Evolutionary conservation across 2,888 invertebrate genomes (phyloP).

Genomic region (Dicyrtoma fusca): DNA sequence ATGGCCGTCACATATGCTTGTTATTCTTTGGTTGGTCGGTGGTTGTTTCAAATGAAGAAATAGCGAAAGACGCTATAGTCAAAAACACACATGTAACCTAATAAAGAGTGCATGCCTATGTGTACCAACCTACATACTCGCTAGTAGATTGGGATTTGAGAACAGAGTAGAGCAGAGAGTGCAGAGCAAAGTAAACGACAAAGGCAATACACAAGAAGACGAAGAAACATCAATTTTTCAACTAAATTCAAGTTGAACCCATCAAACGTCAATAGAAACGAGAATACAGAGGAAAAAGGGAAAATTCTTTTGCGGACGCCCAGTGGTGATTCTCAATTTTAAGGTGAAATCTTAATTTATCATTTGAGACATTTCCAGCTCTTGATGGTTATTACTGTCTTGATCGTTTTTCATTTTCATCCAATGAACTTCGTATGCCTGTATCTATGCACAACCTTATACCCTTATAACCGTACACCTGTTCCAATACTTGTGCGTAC

Average conservation of each 20-base stretch:
- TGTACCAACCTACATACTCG: no score
- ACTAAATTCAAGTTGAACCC: conserved; percentile 27
- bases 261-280: conserved; percentile 37
- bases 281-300: conserved; percentile 30
- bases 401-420: conserved; percentile 28
- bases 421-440: conserved; percentile 7
- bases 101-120: no score
- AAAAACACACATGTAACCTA: no score
- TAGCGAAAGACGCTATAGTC: no score
- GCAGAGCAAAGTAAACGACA: neutral
- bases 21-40: no score
- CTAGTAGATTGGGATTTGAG: no score
- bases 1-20: no score
- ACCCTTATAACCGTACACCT: neutral
- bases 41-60: no score
- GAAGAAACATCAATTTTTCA: conserved; percentile 30
- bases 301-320: conserved; percentile 32
- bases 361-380: conserved; percentile 41
- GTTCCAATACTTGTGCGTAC: neutral
- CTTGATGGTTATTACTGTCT: conserved; percentile 24
- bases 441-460: neutral
- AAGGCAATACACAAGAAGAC: neutral
- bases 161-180: neutral
- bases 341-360: conserved; percentile 47
- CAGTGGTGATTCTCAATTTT: conserved; percentile 37